These are phyloP conservation scores for Latrodectus hesperus DNA, from an alignment of 2,888 invertebrate species.

Conservation along the genomic window DNA sequence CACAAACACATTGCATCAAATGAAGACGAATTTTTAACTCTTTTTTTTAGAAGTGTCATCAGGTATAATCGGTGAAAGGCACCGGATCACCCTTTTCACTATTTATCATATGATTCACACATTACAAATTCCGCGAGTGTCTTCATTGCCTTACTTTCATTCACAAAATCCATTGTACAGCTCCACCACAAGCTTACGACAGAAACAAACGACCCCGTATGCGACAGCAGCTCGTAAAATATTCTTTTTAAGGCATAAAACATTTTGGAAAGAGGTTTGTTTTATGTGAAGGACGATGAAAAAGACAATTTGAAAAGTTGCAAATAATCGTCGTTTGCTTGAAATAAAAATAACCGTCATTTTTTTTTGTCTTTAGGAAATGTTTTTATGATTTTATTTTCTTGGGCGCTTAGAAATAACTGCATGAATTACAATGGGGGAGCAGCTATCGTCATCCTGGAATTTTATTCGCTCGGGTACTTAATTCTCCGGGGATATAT, in stretches of 20 bases:
- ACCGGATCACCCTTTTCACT: no score
- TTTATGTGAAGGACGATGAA: slow-evolving; percentile 29
- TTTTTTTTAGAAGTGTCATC: no score
- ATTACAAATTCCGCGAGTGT: no score
- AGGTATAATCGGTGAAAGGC: no score
- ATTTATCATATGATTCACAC: no score
- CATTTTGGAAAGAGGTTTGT: slow-evolving; percentile 23
- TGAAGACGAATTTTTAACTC: no score
- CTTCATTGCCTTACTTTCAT: slow-evolving; percentile 5
- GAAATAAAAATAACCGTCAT: slow-evolving; percentile 30
- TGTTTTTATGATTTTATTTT: slow-evolving; percentile 27
- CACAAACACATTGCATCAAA: no score
- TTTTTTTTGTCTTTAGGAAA: slow-evolving; percentile 3
- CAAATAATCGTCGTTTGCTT: slow-evolving; percentile 12
- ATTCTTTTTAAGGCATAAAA: slow-evolving; percentile 34
- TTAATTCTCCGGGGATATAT: slow-evolving; percentile 24
- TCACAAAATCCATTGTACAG: slow-evolving; percentile 28
- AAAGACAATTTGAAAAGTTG: slow-evolving; percentile 24
- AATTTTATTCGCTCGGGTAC: slow-evolving; percentile 37
- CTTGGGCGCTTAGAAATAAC: slow-evolving; percentile 42
- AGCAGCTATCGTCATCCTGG: slow-evolving; percentile 18
- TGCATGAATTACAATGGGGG: slow-evolving; percentile 43
- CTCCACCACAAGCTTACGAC: slow-evolving; percentile 13
- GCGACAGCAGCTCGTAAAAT: slow-evolving; percentile 32
- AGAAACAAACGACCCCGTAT: slow-evolving; percentile 38